Percentiles rank a stretch among this genome's conserved stretches.
Evolutionary conservation across 2,888 invertebrate genomes (phyloP).

Genomic region (Ophioninae sp.): DNA sequence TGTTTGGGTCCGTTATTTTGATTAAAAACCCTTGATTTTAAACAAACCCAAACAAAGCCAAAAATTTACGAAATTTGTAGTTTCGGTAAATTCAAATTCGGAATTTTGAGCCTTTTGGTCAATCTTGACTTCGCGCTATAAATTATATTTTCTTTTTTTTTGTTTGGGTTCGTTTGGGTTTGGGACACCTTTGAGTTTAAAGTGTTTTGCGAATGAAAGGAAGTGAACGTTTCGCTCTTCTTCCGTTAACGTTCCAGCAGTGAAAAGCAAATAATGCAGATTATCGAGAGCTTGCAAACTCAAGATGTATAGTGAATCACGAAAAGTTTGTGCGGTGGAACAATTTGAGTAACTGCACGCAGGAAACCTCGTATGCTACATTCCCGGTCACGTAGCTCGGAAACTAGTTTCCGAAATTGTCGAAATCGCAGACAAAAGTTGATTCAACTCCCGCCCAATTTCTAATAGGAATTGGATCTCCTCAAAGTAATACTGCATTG

Average conservation of each 20-base stretch:
- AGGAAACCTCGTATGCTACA: neutral
- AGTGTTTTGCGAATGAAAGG: neutral
- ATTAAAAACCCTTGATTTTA: too few species aligned
- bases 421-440: slow-evolving; percentile 36
- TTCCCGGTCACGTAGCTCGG: slow-evolving; percentile 18
- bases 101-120: too few species aligned
- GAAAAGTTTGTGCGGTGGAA: slow-evolving; percentile 3
- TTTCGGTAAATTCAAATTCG: too few species aligned
- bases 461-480: slow-evolving; percentile 20
- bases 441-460: slow-evolving; percentile 30
- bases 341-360: slow-evolving; percentile 28
- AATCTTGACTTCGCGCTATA: neutral
- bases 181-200: neutral
- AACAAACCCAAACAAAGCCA: too few species aligned
- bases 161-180: too few species aligned
- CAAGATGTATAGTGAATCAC: slow-evolving; percentile 19
- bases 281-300: slow-evolving; percentile 12
- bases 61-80: too few species aligned
- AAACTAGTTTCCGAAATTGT: slow-evolving; percentile 42
- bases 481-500: slow-evolving; percentile 1
- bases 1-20: too few species aligned
- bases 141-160: neutral
- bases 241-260: neutral
- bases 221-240: neutral
- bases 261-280: neutral